Percentiles rank a stretch among this genome's conserved stretches.
These are phyloP conservation scores for Agonopterix subpropinquella DNA, from an alignment of 2,888 invertebrate species.

Conservation along the genomic window DNA sequence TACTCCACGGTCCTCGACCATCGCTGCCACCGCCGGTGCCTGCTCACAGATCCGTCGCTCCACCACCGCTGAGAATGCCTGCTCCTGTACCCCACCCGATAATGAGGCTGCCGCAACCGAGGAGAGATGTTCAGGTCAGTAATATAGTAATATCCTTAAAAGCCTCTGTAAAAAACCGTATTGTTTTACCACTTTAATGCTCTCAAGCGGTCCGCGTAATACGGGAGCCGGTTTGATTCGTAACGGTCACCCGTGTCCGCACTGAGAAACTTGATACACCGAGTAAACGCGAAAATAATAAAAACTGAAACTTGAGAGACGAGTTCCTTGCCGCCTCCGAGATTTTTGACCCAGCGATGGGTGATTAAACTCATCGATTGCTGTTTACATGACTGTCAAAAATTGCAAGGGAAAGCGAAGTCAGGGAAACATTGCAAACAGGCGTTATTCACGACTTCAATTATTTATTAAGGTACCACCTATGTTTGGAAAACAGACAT, in stretches of 20 bases:
- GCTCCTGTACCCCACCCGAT: constrained; percentile 40
- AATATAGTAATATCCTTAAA: constrained; percentile 6
- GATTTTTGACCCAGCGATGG: constrained; percentile 2
- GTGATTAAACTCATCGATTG: constrained; percentile 3
- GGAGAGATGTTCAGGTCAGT: constrained; percentile 62
- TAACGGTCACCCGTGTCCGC: constrained; percentile 25
- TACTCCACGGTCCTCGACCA: constrained; percentile 43
- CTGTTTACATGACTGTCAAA: too few relatives aligned
- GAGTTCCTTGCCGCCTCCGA: constrained; percentile 1
- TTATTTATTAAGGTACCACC: background rate
- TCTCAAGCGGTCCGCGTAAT: constrained; percentile 18
- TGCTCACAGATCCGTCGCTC: constrained; percentile 49
- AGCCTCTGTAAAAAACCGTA: constrained; percentile 9
- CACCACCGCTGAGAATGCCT: constrained; percentile 57
- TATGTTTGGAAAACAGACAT: too few relatives aligned
- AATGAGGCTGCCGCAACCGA: constrained; percentile 47
- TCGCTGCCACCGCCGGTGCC: constrained; percentile 37
- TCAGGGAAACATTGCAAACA: background rate
- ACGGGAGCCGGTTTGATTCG: constrained; percentile 35
- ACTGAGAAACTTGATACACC: constrained; percentile 15
- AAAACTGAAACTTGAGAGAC: constrained; percentile 10
- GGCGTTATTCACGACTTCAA: background rate
- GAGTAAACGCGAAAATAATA: constrained; percentile 20
- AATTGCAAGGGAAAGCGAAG: background rate
- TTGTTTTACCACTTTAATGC: constrained; percentile 12